Base-by-base conservation (phyloP, 2,888 invertebrate genomes). In the Drosophila borborema region DNA sequence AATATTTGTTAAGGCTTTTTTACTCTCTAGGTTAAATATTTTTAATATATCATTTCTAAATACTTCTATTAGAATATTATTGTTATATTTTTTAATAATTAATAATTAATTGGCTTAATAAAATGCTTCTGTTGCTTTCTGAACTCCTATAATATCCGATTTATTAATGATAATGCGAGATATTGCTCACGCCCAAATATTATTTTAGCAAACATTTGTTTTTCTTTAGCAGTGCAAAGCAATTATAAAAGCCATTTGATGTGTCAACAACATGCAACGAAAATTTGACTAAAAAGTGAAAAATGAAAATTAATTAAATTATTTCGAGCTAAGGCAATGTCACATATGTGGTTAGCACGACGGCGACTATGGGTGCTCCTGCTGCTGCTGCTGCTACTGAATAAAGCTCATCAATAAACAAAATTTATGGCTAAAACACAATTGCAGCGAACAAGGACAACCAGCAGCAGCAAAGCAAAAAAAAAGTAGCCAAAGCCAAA, bases 321-420 rank as follows among this genome's bases (percentile, higher is more conserved):
- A 84, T 84, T 80, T 74, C 48, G 54, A 72, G 70, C 72, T 56
- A 69, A 77, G 34, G 70, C 74, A 72, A 82, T 80, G 74, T 73
- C 69, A 64, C 74, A 76, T 81, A 60, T 64, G 69, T 23, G 62
- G 64, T 58, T 59, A 28, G 46, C 38, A 60, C 36, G 54, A 28
- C 16, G 16, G 23, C 23, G 23, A 16, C 14, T 40, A 40, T 40
- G 38, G 38, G 56, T 41, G 20, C 46, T 41, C 18, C 41, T 41
- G 31, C 31, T 10, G 62, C 59, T 56, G 28, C 79, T n/a, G 58
- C 40, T 9, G 55, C 60, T 45, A 23, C 79, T 28, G 55, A 64
- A 80, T 75, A 67, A 70, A 76, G 63, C 72, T 82, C 80, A 75
- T 80, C 81, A 86, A 84, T 82, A 86, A 84, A 78, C 85, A 64